Evolutionary conservation across 2,113 vertebrate genomes (phyloP), one percentile per base, ranked within the genome.

Genomic region (Casuarius casuarius): DNA sequence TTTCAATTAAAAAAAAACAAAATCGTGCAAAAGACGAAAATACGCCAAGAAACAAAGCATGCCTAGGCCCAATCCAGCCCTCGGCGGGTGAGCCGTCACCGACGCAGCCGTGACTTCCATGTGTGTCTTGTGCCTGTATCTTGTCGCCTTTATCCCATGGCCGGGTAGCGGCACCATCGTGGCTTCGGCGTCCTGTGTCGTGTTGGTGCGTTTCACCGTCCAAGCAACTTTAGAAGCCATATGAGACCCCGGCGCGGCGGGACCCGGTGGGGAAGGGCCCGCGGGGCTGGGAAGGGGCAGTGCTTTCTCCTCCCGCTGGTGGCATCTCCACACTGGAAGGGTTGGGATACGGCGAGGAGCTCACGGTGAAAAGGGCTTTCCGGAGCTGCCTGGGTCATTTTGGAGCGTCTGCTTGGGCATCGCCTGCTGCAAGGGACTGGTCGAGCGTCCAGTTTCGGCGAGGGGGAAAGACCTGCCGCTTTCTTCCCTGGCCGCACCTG

Each of bases 171-270:
- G 83, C 93, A 80, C 74, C 95, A 42, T 52, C 19, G 94, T 91
- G 80, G 95, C 96, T 97, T 97, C 40, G 5, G 65, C 70, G 97
- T 97, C 92, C 87, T 29, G 85, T 95, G 95, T 97, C 12, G 95
- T 87, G 89, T 82, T 88, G 91, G 84, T 94, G 88, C 87, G 38
- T 94, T 72, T 89, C 92, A 84, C 78, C 16, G 77, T 97, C 88
- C 90, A 91, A 97, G 98, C 88, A 97, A 97, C 97, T 95, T 97
- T 97, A 98, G 97, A 98, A 98, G 98, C 98, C 98, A 98, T 98
- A 98, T 90, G 68, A 96, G 97, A 96, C 92, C 94, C 78, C 87
- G 88, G 96, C 51, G 95, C 84, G 67, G 63, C 54, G 90, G 97
- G 95, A 95, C 48, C 93, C 66, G 56, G 6, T 4, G 22, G 89